Conservation (phyloP, 2,797 vertebrate genomes). For the Xenentodon cancila region DNA sequence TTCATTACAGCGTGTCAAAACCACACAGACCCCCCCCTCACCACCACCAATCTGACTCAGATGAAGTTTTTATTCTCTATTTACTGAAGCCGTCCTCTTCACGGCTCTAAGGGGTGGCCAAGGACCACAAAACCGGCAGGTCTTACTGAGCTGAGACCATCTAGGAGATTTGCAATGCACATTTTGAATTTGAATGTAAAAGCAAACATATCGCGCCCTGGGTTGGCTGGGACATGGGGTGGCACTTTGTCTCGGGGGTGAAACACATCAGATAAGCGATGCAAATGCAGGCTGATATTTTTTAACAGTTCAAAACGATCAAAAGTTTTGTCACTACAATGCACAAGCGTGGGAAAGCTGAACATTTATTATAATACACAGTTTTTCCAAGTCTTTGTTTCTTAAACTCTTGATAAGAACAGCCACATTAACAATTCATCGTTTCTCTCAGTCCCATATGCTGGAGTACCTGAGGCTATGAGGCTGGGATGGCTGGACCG, state of each 20-base stretch:
- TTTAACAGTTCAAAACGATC: conserved; percentile 19
- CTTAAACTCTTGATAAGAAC: conserved; percentile 10
- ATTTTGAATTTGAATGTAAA: conserved; percentile 77
- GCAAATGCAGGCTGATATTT: conserved; percentile 54
- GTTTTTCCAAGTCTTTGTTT: conserved; percentile 13
- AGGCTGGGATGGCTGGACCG: conserved; percentile 23
- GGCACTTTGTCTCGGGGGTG: conserved; percentile 30
- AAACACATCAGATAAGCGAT: conserved; percentile 37
- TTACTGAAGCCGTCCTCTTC: conserved; percentile 56
- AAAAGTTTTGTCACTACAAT: not conserved
- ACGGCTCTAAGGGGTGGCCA: conserved; percentile 52
- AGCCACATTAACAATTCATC: conserved; percentile 49
- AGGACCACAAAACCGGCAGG: conserved; percentile 62
- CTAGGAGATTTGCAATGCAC: conserved; percentile 78
- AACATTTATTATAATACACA: not conserved
- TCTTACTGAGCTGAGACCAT: conserved; percentile 73
- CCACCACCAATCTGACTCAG: conserved; percentile 29
- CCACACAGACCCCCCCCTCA: not conserved
- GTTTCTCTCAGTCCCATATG: conserved; percentile 40
- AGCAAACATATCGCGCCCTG: conserved; percentile 49
- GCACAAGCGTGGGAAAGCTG: conserved; percentile 7
- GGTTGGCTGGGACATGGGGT: conserved; percentile 40
- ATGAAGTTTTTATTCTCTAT: conserved; percentile 52
- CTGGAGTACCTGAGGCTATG: conserved; percentile 35
- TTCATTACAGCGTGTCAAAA: conserved; percentile 36